Evolutionary conservation across 2,888 invertebrate genomes (phyloP).

Genomic region (Tortricodes alternella): DNA sequence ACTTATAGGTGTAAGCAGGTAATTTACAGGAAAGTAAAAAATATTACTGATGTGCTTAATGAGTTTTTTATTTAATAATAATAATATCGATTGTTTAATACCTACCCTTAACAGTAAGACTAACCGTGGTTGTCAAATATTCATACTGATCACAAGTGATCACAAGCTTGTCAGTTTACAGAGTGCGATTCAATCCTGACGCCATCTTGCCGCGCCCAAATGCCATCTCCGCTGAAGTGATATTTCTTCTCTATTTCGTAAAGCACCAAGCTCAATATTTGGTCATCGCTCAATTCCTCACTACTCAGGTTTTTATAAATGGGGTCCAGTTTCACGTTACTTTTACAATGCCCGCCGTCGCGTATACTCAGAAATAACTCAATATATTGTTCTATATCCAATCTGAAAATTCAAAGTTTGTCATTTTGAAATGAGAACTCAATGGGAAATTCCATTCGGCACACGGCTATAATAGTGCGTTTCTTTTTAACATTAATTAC

Average conservation of each 20-base stretch:
- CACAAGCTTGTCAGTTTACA: not conserved
- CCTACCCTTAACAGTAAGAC: not conserved
- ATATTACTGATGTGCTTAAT: constrained; percentile 69
- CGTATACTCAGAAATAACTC: constrained; percentile 48
- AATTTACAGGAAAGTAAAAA: constrained; percentile 46
- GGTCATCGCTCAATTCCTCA: constrained; percentile 63
- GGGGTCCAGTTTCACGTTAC: constrained; percentile 41
- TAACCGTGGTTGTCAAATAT: no score
- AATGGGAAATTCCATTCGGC: not conserved
- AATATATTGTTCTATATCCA: constrained; percentile 57
- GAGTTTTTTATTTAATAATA: constrained; percentile 50
- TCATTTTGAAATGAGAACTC: not conserved
- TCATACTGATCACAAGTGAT: not conserved
- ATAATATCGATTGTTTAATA: not conserved
- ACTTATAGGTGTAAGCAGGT: constrained; percentile 48
- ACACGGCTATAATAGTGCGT: no score
- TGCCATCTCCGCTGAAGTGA: constrained; percentile 89
- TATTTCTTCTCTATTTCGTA: constrained; percentile 88
- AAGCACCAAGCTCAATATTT: constrained; percentile 85
- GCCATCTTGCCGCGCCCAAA: constrained; percentile 79
- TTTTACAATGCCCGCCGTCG: constrained; percentile 33
- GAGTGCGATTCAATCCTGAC: constrained; percentile 41
- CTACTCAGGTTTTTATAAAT: constrained; percentile 50
- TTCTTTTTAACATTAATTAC: constrained; percentile 36
- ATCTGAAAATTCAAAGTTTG: constrained; percentile 42